phyloP scores from a whole-genome alignment of 2,797 vertebrate genomes.

The Kryptolebias ocellatus region DNA sequence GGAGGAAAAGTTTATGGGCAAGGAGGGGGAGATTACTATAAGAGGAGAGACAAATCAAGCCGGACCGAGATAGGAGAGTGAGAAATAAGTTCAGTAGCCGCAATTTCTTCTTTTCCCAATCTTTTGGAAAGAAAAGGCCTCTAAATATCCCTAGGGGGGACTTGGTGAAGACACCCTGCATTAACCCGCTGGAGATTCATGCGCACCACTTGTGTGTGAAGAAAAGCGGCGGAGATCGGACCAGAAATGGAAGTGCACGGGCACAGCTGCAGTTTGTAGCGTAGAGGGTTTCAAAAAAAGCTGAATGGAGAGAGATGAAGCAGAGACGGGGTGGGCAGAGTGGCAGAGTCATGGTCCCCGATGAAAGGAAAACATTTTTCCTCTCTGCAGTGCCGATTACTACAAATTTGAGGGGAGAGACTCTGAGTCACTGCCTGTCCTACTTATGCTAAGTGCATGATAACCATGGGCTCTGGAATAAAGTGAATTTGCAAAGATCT shows the following conservation, averaged over 20 bases:
- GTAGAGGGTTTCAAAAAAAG: constrained; percentile 42
- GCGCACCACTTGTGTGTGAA: constrained; percentile 56
- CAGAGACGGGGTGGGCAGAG: constrained; percentile 21
- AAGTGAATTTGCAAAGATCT: constrained; percentile 73
- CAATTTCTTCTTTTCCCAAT: constrained; percentile 28
- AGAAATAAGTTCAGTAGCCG: constrained; percentile 43
- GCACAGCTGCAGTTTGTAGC: constrained; percentile 55
- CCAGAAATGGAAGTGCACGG: constrained; percentile 25
- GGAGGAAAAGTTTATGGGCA: constrained; percentile 39
- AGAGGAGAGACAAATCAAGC: constrained; percentile 56
- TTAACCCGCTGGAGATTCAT: constrained; percentile 60
- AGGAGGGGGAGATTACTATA: constrained; percentile 41
- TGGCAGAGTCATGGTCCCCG: constrained; percentile 41
- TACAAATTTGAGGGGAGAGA: constrained; percentile 55
- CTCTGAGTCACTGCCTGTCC: constrained; percentile 67
- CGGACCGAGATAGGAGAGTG: constrained; percentile 49
- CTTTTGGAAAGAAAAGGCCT: constrained; percentile 42
- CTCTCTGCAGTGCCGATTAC: constrained; percentile 53
- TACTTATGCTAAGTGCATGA: constrained; percentile 72
- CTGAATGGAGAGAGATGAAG: constrained; percentile 53
- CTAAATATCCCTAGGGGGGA: constrained; percentile 47
- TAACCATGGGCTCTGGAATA: constrained; percentile 55
- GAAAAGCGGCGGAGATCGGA: constrained; percentile 45
- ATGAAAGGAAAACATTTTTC: constrained; percentile 42
- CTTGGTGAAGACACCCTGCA: constrained; percentile 44